Base-by-base conservation (phyloP, 2,797 vertebrate species). In the Setipinna tenuifilis region DNA sequence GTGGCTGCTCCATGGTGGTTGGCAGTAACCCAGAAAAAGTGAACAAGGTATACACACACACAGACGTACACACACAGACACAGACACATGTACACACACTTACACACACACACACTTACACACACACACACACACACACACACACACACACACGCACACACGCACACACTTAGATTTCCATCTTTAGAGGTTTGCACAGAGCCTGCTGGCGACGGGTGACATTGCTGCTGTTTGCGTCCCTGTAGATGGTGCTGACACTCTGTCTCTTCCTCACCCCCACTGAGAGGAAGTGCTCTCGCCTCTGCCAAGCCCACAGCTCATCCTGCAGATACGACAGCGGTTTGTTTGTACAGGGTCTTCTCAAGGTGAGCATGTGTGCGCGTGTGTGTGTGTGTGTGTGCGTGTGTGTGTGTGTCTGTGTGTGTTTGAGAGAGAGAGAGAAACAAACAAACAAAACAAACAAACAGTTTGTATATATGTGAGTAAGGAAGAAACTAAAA, bases 1-100 rank as follows among this genome's bases (percentile, higher is more conserved):
- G 98, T 82, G 98, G 98, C 92, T 99, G 98, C 89, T 99, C 98
- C 14, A 96, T 99, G 19, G 98, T 99, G 4, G 96, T 99, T 87
- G 98, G 98, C 90, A 99, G 98, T 95, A 99, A 98, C 54, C 95
- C 98, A 85, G 97, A 99, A 90, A 99, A 99, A 96, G 96, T 99
- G 83, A 99, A 99, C 92, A 99, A 99, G 97, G 98, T 99, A 96
- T 78, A 83, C 80, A 85, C 57, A 58, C 10, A 16, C 57, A 17
- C 57, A 58, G 9, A 58, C 57, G 2, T 12, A 58, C 57, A 3
- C 57, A 58, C 57, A 58, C 57, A 58, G 9, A 58, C 57, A 58
- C 57, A 16, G 0, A 58, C 16, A 58, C 10, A 58, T 19, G 3
- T 19, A 17, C 57, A 58, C 57, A 3, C 57, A 58, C 57, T 12